Evolutionary conservation across 1,140 invertebrate genomes (phyloP), one percentile per base, ranked within the genome.

Genomic region (Ylistrum balloti): DNA sequence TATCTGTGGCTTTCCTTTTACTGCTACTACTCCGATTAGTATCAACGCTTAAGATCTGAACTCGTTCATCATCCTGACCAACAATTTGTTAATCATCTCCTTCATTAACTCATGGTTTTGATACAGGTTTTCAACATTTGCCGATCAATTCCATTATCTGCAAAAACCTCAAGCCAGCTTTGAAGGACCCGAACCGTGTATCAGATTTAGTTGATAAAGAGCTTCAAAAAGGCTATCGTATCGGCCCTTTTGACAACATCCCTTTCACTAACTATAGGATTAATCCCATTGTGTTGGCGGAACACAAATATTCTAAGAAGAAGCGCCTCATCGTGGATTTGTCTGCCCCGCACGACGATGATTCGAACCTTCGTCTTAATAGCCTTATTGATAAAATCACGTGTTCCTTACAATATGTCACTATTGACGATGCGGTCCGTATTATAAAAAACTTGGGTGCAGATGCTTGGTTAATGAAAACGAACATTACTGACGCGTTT

Each of bases 251-350:
- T 86, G 0, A 33, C 35, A n/a, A 5, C 17, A n/a, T 74, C 0
- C 90, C 88, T 35, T 92, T 86, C 20, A 0, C 0, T n/a, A 9
- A 34, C 0, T 90, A 48, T 89, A 20, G 88, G 3, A 35, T 90
- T 33, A 91, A 48, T 45, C 90, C 90, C 32, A 33, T 92, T 22
- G 90, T 91, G 3, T 10, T 91, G 7, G 91, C 89, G 0, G 86
- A 86, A 45, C 56, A 86, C 0, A 92, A 91, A 88, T 91, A 93
- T 33, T 89, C 88, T 1, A 48, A 87, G 28, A 90, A 91, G 33
- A 91, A 90, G 48, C 33, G 91, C 28, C 38, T 93, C 0, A 93
- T 91, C 33, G 88, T 92, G 7, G 91, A 93, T 88, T 33, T 92
- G 11, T 93, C 90, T 9, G 85, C 92, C 0, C 90, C 91, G 17